Percentiles rank a stretch among this genome's conserved stretches.
Evolutionary conservation across 2,113 vertebrate species (phyloP).

Genomic region (Nanger granti): DNA sequence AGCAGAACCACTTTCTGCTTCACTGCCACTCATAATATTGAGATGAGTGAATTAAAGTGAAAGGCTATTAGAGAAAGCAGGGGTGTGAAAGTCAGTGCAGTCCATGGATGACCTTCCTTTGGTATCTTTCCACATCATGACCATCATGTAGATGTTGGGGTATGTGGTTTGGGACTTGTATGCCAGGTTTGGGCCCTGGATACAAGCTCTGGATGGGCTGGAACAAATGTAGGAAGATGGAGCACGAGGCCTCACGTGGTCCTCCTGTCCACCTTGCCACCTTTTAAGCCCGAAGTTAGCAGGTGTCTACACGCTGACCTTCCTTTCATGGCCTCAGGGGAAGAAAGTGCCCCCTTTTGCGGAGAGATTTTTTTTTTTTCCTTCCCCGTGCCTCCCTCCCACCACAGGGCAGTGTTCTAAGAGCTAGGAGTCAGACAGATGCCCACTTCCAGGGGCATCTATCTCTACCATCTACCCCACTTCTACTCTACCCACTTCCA

Average conservation of each 20-base stretch:
- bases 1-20: constrained; percentile 38
- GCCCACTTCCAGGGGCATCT: background rate
- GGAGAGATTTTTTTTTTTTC: background rate
- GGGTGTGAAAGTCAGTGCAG: background rate
- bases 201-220: background rate
- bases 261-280: background rate
- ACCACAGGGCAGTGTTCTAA: background rate
- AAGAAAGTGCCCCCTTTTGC: background rate
- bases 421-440: background rate
- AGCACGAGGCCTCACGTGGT: background rate
- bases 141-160: background rate
- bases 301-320: background rate
- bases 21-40: background rate
- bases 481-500: background rate
- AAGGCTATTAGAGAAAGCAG: background rate
- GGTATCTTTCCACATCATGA: background rate
- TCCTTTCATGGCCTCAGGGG: background rate
- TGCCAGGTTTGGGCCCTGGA: background rate
- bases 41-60: constrained; percentile 4
- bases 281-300: background rate
- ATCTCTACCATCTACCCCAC: background rate
- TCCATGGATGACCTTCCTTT: background rate
- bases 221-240: background rate
- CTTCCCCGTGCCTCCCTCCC: background rate
- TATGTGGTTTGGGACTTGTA: background rate